phyloP scores from a whole-genome alignment of 2,888 invertebrate species.

The Drosophila longiperda region DNA sequence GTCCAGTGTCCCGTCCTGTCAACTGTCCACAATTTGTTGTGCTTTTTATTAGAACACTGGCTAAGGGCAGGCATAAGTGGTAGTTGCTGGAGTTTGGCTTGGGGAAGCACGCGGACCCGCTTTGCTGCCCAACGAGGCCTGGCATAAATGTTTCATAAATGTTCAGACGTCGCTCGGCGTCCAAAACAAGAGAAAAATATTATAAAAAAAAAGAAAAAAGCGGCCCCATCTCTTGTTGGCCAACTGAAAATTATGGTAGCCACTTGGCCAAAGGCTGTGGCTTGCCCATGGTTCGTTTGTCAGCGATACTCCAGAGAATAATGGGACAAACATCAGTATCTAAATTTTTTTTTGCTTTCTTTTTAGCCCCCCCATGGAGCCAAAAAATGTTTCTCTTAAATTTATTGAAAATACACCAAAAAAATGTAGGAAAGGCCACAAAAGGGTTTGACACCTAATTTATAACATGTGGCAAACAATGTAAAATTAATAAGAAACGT shows the following conservation, averaged over 20 bases:
- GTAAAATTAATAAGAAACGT: constrained; percentile 2
- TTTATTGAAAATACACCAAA: constrained; percentile 6
- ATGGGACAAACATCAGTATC: neutral
- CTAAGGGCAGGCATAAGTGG: neutral
- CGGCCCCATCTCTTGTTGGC: constrained; percentile 16
- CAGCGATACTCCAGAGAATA: neutral
- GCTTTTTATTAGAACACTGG: constrained; percentile 69
- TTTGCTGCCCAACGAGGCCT: constrained; percentile 50
- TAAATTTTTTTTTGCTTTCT: neutral
- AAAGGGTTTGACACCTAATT: constrained; percentile 6
- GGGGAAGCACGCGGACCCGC: neutral
- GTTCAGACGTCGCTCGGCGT: constrained; percentile 34
- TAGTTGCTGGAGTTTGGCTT: neutral
- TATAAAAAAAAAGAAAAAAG: neutral
- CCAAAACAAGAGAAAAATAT: constrained; percentile 5
- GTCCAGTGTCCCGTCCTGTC: constrained; percentile 49
- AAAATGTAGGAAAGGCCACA: neutral
- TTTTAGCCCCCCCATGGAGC: neutral
- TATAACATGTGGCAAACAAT: neutral
- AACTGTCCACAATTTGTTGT: constrained; percentile 75
- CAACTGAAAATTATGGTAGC: constrained; percentile 57
- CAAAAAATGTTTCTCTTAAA: constrained; percentile 11
- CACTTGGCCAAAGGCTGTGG: constrained; percentile 44
- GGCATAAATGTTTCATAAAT: constrained; percentile 78
- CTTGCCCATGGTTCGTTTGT: constrained; percentile 4